phyloP scores from a whole-genome alignment of 2,797 vertebrate genomes.

The Naso thynnoides region DNA sequence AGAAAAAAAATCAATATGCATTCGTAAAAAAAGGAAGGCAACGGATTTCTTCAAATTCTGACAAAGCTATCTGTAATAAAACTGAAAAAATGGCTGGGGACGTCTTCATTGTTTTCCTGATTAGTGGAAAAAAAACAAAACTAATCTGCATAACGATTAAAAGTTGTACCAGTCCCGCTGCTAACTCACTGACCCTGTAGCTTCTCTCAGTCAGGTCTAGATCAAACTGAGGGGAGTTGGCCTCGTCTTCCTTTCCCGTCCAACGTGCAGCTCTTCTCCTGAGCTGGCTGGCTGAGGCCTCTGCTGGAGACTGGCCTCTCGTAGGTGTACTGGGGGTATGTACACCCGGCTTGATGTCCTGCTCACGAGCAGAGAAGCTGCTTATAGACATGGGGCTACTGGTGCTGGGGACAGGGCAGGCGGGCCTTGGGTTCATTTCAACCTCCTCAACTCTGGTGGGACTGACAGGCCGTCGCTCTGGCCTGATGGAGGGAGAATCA shows the following conservation, averaged over 20 bases:
- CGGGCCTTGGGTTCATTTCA: constrained; percentile 74
- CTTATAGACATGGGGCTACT: constrained; percentile 86
- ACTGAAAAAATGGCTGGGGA: too few relatives aligned
- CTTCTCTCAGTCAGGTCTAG: constrained; percentile 83
- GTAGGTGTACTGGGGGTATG: constrained; percentile 51
- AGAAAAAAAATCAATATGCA: neutral
- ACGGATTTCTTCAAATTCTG: neutral
- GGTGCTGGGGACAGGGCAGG: constrained; percentile 79
- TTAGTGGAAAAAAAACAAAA: too few relatives aligned
- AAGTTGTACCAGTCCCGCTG: constrained; percentile 13
- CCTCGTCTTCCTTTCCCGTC: constrained; percentile 70
- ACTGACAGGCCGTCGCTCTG: constrained; percentile 40
- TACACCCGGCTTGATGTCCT: constrained; percentile 75
- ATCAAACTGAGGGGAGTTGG: constrained; percentile 67
- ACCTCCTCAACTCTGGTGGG: constrained; percentile 38
- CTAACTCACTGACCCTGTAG: constrained; percentile 89
- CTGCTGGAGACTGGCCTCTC: constrained; percentile 77
- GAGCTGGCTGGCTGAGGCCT: constrained; percentile 33
- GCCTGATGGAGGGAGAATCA: constrained; percentile 73
- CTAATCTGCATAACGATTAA: neutral
- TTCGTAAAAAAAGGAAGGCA: rapidly evolving
- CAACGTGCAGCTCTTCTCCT: constrained; percentile 77
- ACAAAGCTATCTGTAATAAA: too few relatives aligned
- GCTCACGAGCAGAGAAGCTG: constrained; percentile 88
- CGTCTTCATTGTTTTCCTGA: too few relatives aligned